These are phyloP conservation scores for Tinamus guttatus DNA, from an alignment of 2,113 vertebrate species.

Conservation along the genomic window DNA sequence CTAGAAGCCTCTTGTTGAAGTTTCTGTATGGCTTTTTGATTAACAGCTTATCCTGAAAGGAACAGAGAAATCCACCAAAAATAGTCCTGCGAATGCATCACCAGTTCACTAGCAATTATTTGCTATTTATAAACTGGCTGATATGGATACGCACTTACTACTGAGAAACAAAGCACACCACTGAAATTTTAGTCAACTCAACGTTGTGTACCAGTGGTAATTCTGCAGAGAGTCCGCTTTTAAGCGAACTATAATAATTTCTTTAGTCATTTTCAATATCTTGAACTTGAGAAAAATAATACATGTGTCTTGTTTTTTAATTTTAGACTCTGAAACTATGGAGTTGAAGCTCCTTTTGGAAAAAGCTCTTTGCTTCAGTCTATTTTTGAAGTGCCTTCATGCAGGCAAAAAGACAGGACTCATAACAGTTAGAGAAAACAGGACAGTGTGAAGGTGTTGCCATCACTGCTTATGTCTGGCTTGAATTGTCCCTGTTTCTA, in stretches of 20 bases:
- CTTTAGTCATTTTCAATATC: neutral
- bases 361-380: neutral
- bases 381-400: neutral
- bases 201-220: neutral
- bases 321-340: neutral
- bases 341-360: neutral
- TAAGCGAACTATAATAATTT: neutral
- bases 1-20: neutral
- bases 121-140: conserved; percentile 75
- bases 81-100: conserved; percentile 71
- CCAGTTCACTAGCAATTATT: conserved; percentile 74
- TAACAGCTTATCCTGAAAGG: conserved; percentile 53
- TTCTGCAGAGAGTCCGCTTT: neutral
- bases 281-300: neutral
- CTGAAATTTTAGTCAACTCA: conserved; percentile 26
- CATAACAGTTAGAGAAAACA: neutral
- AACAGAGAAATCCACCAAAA: conserved; percentile 75
- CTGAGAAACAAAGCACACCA: neutral
- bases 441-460: neutral
- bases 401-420: neutral
- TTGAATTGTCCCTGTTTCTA: neutral
- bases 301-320: neutral
- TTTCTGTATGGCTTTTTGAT: conserved; percentile 49
- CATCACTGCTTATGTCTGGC: neutral
- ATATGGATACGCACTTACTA: conserved; percentile 58